Conservation (phyloP, 2,113 vertebrate species). For the Heloderma charlesbogerti region DNA sequence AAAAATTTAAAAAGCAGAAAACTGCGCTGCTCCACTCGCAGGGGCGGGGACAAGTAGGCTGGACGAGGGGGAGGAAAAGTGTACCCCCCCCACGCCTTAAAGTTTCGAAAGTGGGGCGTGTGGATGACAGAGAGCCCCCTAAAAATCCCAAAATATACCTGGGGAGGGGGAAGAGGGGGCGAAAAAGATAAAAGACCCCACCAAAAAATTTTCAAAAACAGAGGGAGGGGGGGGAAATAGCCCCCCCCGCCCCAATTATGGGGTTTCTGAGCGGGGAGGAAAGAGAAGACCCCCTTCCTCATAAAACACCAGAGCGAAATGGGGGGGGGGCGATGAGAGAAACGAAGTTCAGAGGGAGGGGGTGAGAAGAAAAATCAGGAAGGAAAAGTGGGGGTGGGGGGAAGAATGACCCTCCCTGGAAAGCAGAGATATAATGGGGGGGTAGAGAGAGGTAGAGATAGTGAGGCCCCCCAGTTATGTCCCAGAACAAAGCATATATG, state of each 20-base stretch:
- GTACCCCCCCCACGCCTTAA: background rate
- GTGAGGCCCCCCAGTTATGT: too few relatives aligned
- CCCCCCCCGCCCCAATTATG: too few relatives aligned
- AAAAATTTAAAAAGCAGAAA: background rate
- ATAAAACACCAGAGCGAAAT: background rate
- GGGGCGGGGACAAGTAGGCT: too few relatives aligned
- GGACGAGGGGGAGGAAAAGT: background rate
- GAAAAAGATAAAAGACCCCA: background rate
- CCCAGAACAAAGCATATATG: too few relatives aligned
- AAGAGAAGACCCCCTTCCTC: too few relatives aligned
- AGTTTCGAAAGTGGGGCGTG: background rate
- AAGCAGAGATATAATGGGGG: background rate
- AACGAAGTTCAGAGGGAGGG: background rate
- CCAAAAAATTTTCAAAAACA: background rate
- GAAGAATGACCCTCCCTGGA: background rate
- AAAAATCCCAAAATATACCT: background rate
- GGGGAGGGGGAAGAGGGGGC: too few relatives aligned
- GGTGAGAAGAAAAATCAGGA: background rate
- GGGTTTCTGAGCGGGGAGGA: background rate
- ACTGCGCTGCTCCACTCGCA: background rate
- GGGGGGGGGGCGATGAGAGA: accelerated
- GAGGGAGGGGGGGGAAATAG: background rate
- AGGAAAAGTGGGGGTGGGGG: background rate
- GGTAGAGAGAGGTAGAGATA: background rate
- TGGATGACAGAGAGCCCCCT: background rate